Conservation (phyloP, 2,888 invertebrate genomes). For the Agrochola litura region DNA sequence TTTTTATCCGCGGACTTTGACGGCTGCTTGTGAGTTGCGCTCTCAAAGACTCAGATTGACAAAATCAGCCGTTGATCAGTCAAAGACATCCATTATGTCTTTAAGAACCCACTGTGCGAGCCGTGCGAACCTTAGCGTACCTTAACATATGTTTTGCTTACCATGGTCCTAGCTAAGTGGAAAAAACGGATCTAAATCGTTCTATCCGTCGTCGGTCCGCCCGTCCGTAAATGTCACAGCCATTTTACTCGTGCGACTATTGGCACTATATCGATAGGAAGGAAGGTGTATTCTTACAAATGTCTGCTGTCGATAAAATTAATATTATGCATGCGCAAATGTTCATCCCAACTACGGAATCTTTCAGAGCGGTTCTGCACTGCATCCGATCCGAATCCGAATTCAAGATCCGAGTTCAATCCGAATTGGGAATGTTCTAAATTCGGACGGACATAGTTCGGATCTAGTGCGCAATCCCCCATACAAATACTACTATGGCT, state of each 20-base stretch:
- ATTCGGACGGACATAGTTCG: neutral
- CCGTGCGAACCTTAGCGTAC: neutral
- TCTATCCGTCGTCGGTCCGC: neutral
- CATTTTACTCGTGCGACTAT: neutral
- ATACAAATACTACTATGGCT: neutral
- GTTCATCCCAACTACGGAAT: neutral
- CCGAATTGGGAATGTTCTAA: neutral
- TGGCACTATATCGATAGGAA: neutral
- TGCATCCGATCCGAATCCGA: neutral
- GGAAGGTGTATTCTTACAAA: no score
- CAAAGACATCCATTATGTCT: neutral
- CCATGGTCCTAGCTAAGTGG: neutral
- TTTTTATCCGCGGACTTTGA: no score
- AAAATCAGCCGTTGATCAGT: neutral
- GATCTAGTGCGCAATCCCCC: neutral
- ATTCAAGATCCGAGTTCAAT: neutral
- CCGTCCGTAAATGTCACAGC: neutral
- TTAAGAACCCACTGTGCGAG: neutral
- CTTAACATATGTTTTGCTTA: neutral
- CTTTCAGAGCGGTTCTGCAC: neutral
- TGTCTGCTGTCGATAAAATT: neutral
- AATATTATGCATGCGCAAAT: neutral
- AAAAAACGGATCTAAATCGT: neutral
- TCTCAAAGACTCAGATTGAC: neutral
- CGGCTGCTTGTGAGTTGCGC: no score